Percentiles rank a stretch among this genome's conserved stretches.
These are phyloP conservation scores for Orthonychiurus folsomi DNA, from an alignment of 2,888 invertebrate species.

Conservation along the genomic window DNA sequence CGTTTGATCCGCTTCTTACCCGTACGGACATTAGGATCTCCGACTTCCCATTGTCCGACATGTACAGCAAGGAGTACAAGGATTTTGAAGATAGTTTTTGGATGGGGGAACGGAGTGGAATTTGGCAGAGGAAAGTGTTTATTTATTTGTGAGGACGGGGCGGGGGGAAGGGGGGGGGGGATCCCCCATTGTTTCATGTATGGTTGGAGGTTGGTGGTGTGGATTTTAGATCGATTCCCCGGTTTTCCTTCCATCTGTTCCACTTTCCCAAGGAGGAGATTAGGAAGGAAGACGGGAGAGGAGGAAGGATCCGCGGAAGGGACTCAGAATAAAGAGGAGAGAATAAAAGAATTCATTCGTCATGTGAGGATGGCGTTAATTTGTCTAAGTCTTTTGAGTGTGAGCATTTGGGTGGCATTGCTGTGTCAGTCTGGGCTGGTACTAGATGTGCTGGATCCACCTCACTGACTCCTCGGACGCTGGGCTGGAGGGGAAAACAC, in stretches of 20 bases:
- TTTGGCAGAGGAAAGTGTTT: neutral
- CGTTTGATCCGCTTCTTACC: too few species aligned
- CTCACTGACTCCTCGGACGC: neutral
- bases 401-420: slow-evolving; percentile 40
- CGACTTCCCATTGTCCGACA: too few species aligned
- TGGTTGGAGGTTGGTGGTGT: slow-evolving; percentile 27
- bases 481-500: neutral
- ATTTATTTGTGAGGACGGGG: neutral
- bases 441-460: neutral
- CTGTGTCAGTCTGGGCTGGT: slow-evolving; percentile 5
- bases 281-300: slow-evolving; percentile 19
- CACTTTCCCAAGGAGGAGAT: slow-evolving; percentile 32
- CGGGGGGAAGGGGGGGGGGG: slow-evolving; percentile 3
- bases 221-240: slow-evolving; percentile 36
- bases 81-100: too few species aligned
- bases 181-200: slow-evolving; percentile 33
- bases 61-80: too few species aligned
- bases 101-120: too few species aligned
- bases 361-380: slow-evolving; percentile 41
- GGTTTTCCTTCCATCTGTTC: slow-evolving; percentile 32
- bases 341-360: slow-evolving; percentile 40
- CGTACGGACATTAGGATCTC: too few species aligned
- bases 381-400: slow-evolving; percentile 38
- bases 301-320: slow-evolving; percentile 9
- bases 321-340: slow-evolving; percentile 20